Percentiles rank a stretch among this genome's conserved stretches.
Conservation (phyloP, 1,140 invertebrate genomes). For the Papilio helenus region DNA sequence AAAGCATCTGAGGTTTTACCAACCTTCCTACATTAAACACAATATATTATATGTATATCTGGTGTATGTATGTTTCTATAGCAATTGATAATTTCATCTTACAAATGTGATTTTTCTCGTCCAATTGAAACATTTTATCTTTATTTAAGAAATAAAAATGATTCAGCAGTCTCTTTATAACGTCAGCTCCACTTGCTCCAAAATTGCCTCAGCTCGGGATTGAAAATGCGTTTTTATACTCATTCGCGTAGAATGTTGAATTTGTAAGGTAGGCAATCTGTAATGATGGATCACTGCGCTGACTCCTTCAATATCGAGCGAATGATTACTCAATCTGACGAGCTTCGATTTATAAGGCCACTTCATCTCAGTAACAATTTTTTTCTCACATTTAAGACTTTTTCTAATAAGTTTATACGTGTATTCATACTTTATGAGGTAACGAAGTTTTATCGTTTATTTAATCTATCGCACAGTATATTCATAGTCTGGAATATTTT, state of each 20-base stretch:
- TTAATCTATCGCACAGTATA: slow-evolving; percentile 27
- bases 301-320: slow-evolving; percentile 54
- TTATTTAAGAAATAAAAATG: slow-evolving; percentile 48
- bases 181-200: slow-evolving; percentile 56
- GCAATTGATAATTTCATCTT: not conserved
- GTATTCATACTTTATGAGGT: slow-evolving; percentile 11
- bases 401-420: slow-evolving; percentile 20
- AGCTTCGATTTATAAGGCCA: slow-evolving; percentile 34
- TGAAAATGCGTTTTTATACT: slow-evolving; percentile 62
- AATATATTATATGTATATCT: too few relatives aligned
- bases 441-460: slow-evolving; percentile 27
- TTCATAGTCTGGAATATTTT: slow-evolving; percentile 38
- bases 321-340: slow-evolving; percentile 52
- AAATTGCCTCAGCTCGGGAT: slow-evolving; percentile 52
- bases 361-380: slow-evolving; percentile 35
- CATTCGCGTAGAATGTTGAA: slow-evolving; percentile 55
- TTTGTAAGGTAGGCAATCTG: slow-evolving; percentile 55
- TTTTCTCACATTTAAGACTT: slow-evolving; percentile 15
- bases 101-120: not conserved
- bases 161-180: slow-evolving; percentile 52
- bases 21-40: too few relatives aligned
- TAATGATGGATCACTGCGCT: slow-evolving; percentile 58
- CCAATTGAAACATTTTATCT: slow-evolving; percentile 29
- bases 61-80: not conserved
- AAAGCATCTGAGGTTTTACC: too few relatives aligned